Conservation (phyloP, 2,888 invertebrate genomes). For the Acanthosepion esculentum region DNA sequence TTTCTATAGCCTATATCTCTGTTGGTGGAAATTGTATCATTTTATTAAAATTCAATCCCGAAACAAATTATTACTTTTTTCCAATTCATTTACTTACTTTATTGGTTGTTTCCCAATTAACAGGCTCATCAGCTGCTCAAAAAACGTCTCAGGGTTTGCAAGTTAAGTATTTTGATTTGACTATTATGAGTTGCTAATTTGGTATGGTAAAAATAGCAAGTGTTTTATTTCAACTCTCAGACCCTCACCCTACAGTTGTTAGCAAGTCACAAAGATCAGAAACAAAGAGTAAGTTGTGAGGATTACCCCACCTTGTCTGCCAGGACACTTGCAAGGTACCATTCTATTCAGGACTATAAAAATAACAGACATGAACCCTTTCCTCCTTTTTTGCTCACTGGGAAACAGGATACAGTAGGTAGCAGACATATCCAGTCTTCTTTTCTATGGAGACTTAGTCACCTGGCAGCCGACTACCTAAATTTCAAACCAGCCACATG, state of each 20-base stretch:
- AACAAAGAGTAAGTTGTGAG: background rate
- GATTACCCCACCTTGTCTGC: no score
- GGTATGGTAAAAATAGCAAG: background rate
- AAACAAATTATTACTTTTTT: background rate
- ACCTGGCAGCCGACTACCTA: no score
- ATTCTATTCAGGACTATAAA: no score
- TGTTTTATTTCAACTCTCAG: background rate
- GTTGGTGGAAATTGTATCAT: background rate
- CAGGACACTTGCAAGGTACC: no score
- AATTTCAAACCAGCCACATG: no score
- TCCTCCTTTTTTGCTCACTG: no score
- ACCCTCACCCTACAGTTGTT: background rate
- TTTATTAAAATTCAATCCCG: background rate
- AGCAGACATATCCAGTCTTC: no score
- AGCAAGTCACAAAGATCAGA: fast-evolving
- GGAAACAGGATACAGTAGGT: no score
- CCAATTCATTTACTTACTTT: background rate
- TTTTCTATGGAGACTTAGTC: no score
- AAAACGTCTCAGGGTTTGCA: background rate
- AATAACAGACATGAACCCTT: no score
- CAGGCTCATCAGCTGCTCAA: background rate
- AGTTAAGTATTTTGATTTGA: constrained; percentile 33
- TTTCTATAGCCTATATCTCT: background rate
- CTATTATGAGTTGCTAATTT: background rate
- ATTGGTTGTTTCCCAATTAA: background rate